These are phyloP conservation scores for Bombyx mandarina DNA, from an alignment of 1,140 invertebrate species.

Conservation along the genomic window DNA sequence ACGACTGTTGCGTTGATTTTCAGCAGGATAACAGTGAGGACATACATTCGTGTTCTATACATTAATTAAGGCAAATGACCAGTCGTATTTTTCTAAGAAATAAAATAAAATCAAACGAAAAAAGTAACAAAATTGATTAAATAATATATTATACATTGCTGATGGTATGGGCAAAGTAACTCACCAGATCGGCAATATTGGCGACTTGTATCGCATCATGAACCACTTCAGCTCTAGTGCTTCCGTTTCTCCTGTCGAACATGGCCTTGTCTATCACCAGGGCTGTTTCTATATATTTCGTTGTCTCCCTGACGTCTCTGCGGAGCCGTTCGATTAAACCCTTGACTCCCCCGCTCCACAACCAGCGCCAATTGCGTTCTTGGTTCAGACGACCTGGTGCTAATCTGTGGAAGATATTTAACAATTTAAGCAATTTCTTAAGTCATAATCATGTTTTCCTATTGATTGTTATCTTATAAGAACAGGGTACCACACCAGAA, in stretches of 20 bases:
- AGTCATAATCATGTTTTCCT: too few relatives aligned
- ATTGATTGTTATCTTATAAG: too few relatives aligned
- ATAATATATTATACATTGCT: too few relatives aligned
- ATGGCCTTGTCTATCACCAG: constrained; percentile 93
- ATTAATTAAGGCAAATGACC: too few relatives aligned
- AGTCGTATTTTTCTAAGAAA: too few relatives aligned
- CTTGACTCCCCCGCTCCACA: constrained; percentile 40
- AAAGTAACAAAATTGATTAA: too few relatives aligned
- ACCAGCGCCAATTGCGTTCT: constrained; percentile 51
- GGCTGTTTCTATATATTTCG: constrained; percentile 94
- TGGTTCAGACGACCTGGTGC: constrained; percentile 30
- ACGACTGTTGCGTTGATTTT: too few relatives aligned
- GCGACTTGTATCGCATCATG: constrained; percentile 96
- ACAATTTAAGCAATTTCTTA: too few relatives aligned
- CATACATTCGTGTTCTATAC: too few relatives aligned
- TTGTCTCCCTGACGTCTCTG: constrained; percentile 87
- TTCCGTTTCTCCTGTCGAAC: constrained; percentile 94
- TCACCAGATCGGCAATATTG: constrained; percentile 96
- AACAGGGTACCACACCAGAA: too few relatives aligned
- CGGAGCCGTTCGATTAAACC: constrained; percentile 50
- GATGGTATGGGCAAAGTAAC: constrained; percentile 24
- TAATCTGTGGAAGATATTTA: constrained; percentile 8
- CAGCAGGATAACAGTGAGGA: too few relatives aligned
- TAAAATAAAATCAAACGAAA: too few relatives aligned
- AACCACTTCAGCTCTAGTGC: constrained; percentile 89